A percentile compares a stretch with the other conserved stretches of the same genome.
These are phyloP conservation scores for Lytechinus pictus DNA, from an alignment of 35 echinoderm and acorn worm species.

Conservation along the genomic window DNA sequence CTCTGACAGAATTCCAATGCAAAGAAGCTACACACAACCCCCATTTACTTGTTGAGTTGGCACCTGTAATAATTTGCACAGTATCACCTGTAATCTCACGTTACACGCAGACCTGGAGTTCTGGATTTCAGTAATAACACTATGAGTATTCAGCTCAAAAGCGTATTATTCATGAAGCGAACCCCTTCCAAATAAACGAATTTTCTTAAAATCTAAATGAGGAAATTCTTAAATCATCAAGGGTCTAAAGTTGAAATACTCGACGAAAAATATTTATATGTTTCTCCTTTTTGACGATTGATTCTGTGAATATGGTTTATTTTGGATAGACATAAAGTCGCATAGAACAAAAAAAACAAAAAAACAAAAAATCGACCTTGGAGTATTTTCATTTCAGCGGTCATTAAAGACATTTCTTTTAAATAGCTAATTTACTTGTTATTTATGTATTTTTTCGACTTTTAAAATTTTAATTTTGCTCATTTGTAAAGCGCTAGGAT, in stretches of 20 bases:
- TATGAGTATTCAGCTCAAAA: background rate
- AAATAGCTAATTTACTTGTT: no score
- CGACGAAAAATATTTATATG: no score
- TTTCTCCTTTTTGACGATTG: no score
- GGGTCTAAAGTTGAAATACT: background rate
- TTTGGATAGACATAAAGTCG: no score
- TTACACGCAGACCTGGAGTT: background rate
- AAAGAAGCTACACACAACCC: background rate
- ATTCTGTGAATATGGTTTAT: no score
- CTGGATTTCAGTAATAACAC: background rate
- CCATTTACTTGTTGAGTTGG: background rate
- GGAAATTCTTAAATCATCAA: background rate
- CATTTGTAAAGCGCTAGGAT: no score
- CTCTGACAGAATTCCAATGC: background rate
- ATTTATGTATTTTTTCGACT: no score
- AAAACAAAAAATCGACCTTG: no score
- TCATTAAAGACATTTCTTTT: no score
- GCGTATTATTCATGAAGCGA: background rate
- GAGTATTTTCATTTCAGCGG: no score
- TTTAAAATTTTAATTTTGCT: no score
- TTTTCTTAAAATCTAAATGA: background rate
- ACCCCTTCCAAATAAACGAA: background rate
- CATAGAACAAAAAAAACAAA: no score
- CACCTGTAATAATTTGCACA: slow-evolving; percentile 12
- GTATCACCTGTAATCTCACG: background rate